phyloP scores from a whole-genome alignment of 1,140 invertebrate genomes.

The Ostrea edulis region DNA sequence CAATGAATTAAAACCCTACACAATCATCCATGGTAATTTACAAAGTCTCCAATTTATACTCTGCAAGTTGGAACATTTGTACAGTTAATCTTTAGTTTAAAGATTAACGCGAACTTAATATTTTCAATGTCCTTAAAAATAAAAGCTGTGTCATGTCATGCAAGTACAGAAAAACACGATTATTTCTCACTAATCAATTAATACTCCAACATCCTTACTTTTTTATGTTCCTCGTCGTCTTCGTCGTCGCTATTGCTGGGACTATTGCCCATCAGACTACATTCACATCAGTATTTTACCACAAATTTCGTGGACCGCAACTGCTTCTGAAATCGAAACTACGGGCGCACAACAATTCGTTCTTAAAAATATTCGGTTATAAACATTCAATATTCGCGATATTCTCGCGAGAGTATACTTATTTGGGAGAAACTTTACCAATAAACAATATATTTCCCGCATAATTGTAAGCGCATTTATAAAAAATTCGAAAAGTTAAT shows the following conservation, averaged over 20 bases:
- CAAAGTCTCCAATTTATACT: no score
- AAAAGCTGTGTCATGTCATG: no score
- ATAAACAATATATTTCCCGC: no score
- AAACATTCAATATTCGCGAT: not conserved
- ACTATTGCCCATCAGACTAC: conserved; percentile 55
- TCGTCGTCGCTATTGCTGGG: conserved; percentile 58
- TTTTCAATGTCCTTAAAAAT: no score
- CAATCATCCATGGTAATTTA: no score
- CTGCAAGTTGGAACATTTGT: no score
- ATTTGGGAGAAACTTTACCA: no score
- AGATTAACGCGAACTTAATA: no score
- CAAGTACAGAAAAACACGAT: not conserved
- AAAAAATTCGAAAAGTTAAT: no score
- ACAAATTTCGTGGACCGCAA: not conserved
- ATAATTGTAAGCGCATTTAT: no score
- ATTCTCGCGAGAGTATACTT: no score
- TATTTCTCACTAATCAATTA: not conserved
- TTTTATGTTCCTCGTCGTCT: conserved; percentile 54
- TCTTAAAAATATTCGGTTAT: not conserved
- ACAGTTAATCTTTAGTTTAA: no score
- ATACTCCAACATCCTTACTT: conserved; percentile 21
- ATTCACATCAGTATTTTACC: not conserved
- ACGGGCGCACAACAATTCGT: not conserved
- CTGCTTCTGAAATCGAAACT: conserved; percentile 16
- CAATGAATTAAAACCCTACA: not conserved